Evolutionary conservation across 2,888 invertebrate genomes (phyloP), one percentile per base, ranked within the genome.

Genomic region (Eudemis profundana): DNA sequence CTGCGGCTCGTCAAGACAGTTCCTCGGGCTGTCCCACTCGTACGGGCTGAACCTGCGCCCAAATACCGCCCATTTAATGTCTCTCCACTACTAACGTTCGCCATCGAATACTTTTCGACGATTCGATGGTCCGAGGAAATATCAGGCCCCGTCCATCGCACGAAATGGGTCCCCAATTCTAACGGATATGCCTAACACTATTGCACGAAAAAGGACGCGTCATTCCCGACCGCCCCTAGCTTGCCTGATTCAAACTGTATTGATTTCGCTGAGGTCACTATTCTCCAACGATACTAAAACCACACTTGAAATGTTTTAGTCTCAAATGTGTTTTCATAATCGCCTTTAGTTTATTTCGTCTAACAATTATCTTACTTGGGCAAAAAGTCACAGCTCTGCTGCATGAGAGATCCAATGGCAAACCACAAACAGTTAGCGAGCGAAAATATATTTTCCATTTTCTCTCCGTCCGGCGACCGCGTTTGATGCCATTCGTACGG

Each of bases 401-500:
- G 98, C 96, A 98, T 97, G 77, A 98, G 94, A 49, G 97, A 97
- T 78, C 97, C 97, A 76, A 98, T 97, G 75, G 98, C 97, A 92
- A 99, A 99, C 99, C 99, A 99, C 93, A 98, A 95, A 92, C 98
- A 97, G 94, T 98, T 98, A 92, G 96, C 94, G 85, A 96, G 92
- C 67, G 96, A 97, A 93, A 98, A 98, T 88, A 97, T 97, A 85
- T 98, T 98, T 91, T 98, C 97, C 85, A 98, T 95, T 93, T 96
- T 96, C 80, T 94, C 94, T 64, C 96, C 95, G 85, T 97, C 96
- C 82, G 96, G 96, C 69, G 97, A 96, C 78, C 97, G 96, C 64
- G 97, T 96, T 89, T 96, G 96, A 84, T 97, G 97, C 97, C 97
- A 98, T 93, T 99, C 99, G 89, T 98, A 98, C 60, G 99, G 98